Evolutionary conservation across 2,797 vertebrate species (phyloP).

Genomic region (Parauchenoglanis punctatus): DNA sequence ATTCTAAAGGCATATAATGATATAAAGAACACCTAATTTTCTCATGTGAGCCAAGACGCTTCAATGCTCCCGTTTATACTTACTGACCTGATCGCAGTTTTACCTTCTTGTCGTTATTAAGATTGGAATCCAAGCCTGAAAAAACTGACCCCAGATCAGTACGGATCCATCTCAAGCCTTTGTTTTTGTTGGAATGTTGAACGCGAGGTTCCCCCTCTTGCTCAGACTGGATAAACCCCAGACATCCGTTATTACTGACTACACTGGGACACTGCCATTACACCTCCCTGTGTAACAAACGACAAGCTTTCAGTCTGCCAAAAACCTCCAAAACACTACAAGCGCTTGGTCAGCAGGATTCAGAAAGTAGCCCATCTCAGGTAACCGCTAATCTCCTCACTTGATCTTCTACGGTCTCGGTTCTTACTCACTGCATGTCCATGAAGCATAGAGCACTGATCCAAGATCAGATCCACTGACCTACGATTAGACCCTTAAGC

Average conservation of each 20-base stretch:
- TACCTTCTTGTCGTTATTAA: not conserved
- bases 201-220: conserved; percentile 3
- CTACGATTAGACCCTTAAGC: not conserved
- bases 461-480: not conserved
- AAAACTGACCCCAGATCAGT: not conserved
- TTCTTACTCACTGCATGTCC: not conserved
- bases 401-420: not conserved
- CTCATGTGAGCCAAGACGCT: not conserved
- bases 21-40: not conserved
- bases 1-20: no score
- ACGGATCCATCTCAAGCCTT: not conserved
- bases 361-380: not conserved
- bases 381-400: not conserved
- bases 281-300: conserved; percentile 46
- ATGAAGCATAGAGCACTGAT: not conserved
- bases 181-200: conserved; percentile 20
- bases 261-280: conserved; percentile 17
- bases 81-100: not conserved
- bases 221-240: conserved; percentile 28
- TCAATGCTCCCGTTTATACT: not conserved
- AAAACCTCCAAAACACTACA: conserved; percentile 43
- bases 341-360: not conserved
- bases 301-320: conserved; percentile 15
- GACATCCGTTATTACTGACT: conserved; percentile 37
- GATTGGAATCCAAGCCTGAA: not conserved